Base-by-base conservation (phyloP, 2,888 invertebrate genomes). In the Watsonalla binaria region DNA sequence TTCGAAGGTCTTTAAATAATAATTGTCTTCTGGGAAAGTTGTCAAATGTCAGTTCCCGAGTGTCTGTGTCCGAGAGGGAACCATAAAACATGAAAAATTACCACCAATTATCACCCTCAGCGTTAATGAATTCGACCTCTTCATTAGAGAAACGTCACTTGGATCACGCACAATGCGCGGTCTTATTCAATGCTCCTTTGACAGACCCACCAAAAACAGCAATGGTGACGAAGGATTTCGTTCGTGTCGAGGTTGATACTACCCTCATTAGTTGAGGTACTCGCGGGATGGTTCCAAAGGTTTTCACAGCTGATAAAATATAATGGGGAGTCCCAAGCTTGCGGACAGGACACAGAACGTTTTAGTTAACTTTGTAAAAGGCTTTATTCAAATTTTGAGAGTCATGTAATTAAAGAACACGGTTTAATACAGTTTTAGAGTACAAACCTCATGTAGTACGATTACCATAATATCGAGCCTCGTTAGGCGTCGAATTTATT, bases 191-290 rank as follows among this genome's bases (percentile, higher is more conserved):
- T 6, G 5, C 5, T 15, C 37, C 9, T 8, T 5, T 6, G 6
- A n/a, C 13, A 6, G 8, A 24, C 2, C 48, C 7, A 48, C n/a
- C 14, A 48, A 13, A 49, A 11, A 8, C 14, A 11, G 14, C 6
- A 49, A 13, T 49, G 49, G 49, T 37, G 14, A 15, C 15, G 14
- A 15, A 13, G 6, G 7, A 15, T 14, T 15, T 42, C 11, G 8
- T 42, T 42, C 42, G 42, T 42, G 42, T 42, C 11, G 42, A 0
- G 47, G 52, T 42, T 35, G 35, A 46, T 37, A 39, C 33, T 51
- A 46, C 46, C 46, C 39, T 52, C 52, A 52, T 52, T 52, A 52
- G 47, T 24, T 39, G 45, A n/a, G 6, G 47, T 39, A 47, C 47
- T 39, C 52, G 52, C 24, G 46, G 6, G 46, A 45, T 33, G 45